Percentiles rank a stretch among this genome's conserved stretches.
Evolutionary conservation across 2,888 invertebrate species (phyloP).

Genomic region (Notodonta dromedarius): DNA sequence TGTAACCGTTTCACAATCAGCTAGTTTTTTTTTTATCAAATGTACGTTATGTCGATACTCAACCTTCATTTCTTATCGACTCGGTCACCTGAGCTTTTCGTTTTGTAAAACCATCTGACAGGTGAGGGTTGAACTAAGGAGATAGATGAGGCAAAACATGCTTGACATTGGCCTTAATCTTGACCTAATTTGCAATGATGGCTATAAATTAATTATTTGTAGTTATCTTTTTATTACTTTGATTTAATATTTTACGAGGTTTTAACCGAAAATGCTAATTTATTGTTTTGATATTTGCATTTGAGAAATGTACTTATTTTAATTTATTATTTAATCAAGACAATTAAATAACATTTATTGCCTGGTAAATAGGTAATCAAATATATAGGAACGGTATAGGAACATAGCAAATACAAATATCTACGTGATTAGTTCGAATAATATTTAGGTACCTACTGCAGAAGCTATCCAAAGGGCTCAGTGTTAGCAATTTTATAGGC

Average conservation of each 20-base stretch:
- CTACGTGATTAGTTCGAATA: too few relatives aligned
- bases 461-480: too few relatives aligned
- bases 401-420: too few relatives aligned
- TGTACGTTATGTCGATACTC: conserved; percentile 43
- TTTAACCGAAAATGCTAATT: too few relatives aligned
- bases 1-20: conserved; percentile 77
- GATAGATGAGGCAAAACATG: conserved; percentile 53
- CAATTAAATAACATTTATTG: too few relatives aligned
- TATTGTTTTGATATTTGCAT: too few relatives aligned
- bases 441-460: too few relatives aligned
- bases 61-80: not conserved
- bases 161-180: conserved; percentile 76
- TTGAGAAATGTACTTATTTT: too few relatives aligned
- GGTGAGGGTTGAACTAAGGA: not conserved
- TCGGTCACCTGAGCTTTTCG: not conserved
- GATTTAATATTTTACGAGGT: not conserved
- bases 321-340: too few relatives aligned
- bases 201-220: conserved; percentile 14
- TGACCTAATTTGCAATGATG: conserved; percentile 55
- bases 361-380: too few relatives aligned
- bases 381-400: too few relatives aligned
- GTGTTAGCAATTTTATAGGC: too few relatives aligned
- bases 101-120: not conserved
- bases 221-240: not conserved
- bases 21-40: conserved; percentile 50